phyloP scores from a whole-genome alignment of 2,888 invertebrate genomes.

The Microctonus aethiopoides region DNA sequence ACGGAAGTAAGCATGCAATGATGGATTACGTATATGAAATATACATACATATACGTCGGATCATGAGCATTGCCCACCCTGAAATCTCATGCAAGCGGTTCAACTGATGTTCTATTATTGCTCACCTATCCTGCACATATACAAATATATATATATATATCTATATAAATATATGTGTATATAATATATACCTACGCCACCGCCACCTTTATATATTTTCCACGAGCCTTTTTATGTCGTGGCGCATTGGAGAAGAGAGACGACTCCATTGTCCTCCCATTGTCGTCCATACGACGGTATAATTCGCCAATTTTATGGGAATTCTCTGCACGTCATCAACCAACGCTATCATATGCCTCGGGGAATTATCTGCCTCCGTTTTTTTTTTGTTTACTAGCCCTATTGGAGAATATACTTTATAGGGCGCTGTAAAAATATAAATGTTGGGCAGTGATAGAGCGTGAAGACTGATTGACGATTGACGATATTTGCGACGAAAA shows the following conservation, averaged over 20 bases:
- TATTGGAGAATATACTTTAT: neutral
- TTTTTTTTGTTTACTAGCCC: neutral
- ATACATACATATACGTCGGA: constrained; percentile 38
- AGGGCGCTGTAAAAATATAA: constrained; percentile 3
- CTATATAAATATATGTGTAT: neutral
- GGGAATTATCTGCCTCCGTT: constrained; percentile 14
- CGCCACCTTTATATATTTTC: constrained; percentile 40
- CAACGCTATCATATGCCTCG: neutral
- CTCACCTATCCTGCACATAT: neutral
- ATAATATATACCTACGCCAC: constrained; percentile 12
- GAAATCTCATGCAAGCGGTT: constrained; percentile 17
- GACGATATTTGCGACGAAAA: constrained; percentile 35
- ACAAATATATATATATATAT: neutral
- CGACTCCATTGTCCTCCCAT: constrained; percentile 44
- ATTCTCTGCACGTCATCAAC: constrained; percentile 29
- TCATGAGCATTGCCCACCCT: constrained; percentile 35
- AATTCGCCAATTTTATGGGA: constrained; percentile 57
- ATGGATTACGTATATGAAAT: constrained; percentile 56
- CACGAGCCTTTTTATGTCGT: constrained; percentile 38
- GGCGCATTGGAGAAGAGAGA: constrained; percentile 27
- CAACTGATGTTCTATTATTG: neutral
- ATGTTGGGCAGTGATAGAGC: constrained; percentile 18
- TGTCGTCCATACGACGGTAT: constrained; percentile 50
- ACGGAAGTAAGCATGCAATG: constrained; percentile 61
- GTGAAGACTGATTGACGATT: constrained; percentile 55